Conservation (phyloP, 2,113 vertebrate genomes). For the Limanda limanda region DNA sequence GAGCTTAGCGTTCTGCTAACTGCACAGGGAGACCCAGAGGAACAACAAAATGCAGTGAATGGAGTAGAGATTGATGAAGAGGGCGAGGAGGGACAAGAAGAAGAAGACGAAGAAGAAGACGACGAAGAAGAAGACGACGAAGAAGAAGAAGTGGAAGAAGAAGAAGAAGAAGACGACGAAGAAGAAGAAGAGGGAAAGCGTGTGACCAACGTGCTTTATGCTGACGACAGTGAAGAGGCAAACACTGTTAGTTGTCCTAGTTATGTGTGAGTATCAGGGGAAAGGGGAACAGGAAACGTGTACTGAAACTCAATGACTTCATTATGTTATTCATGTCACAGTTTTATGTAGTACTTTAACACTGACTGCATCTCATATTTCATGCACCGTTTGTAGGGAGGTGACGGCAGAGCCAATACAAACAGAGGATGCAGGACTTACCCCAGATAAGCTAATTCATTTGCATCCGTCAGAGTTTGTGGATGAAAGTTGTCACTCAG, state of each 20-base stretch:
- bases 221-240: conserved; percentile 43
- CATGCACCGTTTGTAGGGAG: conserved; percentile 34
- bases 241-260: conserved; percentile 12
- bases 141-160: conserved; percentile 7
- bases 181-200: conserved; percentile 31
- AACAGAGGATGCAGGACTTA: conserved; percentile 18
- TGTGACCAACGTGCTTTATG: conserved; percentile 5
- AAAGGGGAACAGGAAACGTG: conserved; percentile 57
- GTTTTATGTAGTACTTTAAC: background rate
- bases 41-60: conserved; percentile 13
- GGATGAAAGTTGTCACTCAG: conserved; percentile 32
- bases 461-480: conserved; percentile 10
- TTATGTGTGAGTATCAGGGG: conserved; percentile 62
- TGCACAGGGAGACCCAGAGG: conserved; percentile 31
- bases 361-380: conserved; percentile 11
- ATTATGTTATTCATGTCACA: background rate
- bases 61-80: conserved; percentile 29
- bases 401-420: conserved; percentile 17
- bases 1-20: conserved; percentile 34
- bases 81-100: background rate
- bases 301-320: background rate
- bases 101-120: background rate
- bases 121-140: background rate
- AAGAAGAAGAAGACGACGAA: conserved; percentile 12
- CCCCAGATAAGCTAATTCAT: background rate